Percentiles rank a stretch among this genome's conserved stretches.
Conservation (phyloP, 2,888 invertebrate species). For the Pachymerium ferrugineum region DNA sequence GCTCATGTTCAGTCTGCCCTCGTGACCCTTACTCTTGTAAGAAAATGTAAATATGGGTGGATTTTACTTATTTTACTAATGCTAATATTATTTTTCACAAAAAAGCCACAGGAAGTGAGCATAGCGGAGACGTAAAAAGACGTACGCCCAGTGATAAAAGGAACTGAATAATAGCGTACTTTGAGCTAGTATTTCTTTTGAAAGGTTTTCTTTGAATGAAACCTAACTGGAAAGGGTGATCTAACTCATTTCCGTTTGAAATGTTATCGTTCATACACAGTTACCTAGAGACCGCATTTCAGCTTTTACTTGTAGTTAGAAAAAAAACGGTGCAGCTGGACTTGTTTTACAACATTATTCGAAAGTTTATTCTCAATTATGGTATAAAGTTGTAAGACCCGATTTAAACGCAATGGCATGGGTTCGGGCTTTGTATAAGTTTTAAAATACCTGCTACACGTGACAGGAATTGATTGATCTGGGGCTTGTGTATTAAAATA, state of each 20-base stretch:
- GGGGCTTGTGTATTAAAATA: neutral
- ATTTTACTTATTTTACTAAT: neutral
- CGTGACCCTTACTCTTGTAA: neutral
- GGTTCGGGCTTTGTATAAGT: neutral
- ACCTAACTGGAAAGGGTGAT: neutral
- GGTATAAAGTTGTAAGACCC: neutral
- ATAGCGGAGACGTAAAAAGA: neutral
- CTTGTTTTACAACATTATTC: neutral
- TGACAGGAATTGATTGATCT: conserved; percentile 1
- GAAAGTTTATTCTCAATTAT: conserved; percentile 13
- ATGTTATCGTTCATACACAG: neutral
- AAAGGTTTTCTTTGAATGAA: conserved; percentile 15
- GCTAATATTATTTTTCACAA: neutral
- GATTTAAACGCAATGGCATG: neutral
- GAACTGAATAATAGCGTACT: neutral
- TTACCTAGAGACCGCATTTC: neutral
- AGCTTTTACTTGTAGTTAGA: neutral
- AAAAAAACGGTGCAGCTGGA: neutral
- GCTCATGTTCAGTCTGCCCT: conserved; percentile 7
- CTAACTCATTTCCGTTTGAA: conserved; percentile 1
- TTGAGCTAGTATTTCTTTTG: conserved; percentile 5
- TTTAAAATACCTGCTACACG: neutral
- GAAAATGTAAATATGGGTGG: neutral
- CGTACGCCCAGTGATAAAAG: neutral
- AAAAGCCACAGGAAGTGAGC: conserved; percentile 11